phyloP scores from a whole-genome alignment of 2,888 invertebrate genomes.

The Acanthopleura granulata region DNA sequence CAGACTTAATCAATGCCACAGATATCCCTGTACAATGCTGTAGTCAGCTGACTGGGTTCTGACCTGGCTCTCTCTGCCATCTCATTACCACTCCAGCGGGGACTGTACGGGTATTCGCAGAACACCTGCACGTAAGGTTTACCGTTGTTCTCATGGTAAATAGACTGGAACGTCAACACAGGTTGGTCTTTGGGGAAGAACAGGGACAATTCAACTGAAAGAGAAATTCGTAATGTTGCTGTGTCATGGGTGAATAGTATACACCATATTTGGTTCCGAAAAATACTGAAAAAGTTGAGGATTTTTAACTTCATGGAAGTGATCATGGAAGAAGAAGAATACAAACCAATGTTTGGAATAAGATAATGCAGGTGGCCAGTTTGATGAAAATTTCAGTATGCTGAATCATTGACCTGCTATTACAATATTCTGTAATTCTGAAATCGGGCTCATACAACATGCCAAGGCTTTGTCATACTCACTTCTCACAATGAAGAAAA shows the following conservation, averaged over 20 bases:
- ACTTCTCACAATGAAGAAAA: slow-evolving; percentile 74
- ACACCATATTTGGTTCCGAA: too few relatives aligned
- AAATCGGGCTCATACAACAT: too few relatives aligned
- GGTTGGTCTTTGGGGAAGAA: slow-evolving; percentile 69
- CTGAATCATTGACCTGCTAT: too few relatives aligned
- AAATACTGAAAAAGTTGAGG: too few relatives aligned
- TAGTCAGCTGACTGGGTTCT: background rate
- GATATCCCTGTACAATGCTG: too few relatives aligned
- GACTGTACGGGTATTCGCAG: slow-evolving; percentile 67
- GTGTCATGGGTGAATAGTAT: too few relatives aligned
- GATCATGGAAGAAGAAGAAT: background rate
- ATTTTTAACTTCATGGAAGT: too few relatives aligned
- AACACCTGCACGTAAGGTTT: slow-evolving; percentile 69
- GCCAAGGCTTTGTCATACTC: background rate
- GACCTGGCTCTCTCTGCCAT: slow-evolving; percentile 69
- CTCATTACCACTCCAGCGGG: slow-evolving; percentile 67
- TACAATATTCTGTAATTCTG: too few relatives aligned
- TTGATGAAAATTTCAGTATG: too few relatives aligned
- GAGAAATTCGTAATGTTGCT: slow-evolving; percentile 5
- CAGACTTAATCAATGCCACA: too few relatives aligned
- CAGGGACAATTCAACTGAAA: slow-evolving; percentile 69
- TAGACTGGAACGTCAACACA: slow-evolving; percentile 67
- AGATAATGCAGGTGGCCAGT: background rate
- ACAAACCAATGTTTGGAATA: background rate
- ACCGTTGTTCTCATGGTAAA: slow-evolving; percentile 67